These are phyloP conservation scores for Molothrus ater DNA, from an alignment of 2,797 vertebrate genomes.

Conservation along the genomic window DNA sequence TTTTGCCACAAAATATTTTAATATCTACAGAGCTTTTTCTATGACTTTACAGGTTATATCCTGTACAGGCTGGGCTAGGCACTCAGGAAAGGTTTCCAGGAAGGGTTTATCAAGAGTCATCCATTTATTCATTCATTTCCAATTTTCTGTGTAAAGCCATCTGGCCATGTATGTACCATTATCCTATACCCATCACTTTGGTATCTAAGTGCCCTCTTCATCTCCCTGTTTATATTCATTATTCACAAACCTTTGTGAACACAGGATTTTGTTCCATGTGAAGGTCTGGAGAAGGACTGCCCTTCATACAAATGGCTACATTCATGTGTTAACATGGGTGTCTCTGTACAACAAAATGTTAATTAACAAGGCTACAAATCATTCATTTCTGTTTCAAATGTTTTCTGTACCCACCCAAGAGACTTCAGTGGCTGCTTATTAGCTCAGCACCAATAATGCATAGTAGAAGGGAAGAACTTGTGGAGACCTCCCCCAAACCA, in stretches of 20 bases:
- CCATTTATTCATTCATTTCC: background rate
- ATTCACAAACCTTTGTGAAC: background rate
- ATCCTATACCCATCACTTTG: background rate
- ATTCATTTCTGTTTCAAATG: background rate
- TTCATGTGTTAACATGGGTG: background rate
- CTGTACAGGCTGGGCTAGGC: background rate
- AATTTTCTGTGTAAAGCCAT: background rate
- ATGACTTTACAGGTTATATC: background rate
- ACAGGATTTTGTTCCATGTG: background rate
- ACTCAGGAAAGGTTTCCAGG: rapidly evolving
- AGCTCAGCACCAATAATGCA: background rate
- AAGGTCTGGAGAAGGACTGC: background rate
- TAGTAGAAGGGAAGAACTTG: background rate
- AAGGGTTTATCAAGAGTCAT: background rate
- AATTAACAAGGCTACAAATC: background rate
- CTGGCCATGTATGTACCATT: background rate
- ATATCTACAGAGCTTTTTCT: background rate
- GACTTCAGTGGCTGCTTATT: background rate
- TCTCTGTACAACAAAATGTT: background rate
- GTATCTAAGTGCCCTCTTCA: background rate
- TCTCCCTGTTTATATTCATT: background rate
- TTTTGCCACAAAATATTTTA: background rate
- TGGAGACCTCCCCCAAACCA: background rate
- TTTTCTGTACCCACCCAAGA: background rate
- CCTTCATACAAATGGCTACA: background rate